Base-by-base conservation (phyloP, 2,113 vertebrate species). In the Dicentrarchus labrax region DNA sequence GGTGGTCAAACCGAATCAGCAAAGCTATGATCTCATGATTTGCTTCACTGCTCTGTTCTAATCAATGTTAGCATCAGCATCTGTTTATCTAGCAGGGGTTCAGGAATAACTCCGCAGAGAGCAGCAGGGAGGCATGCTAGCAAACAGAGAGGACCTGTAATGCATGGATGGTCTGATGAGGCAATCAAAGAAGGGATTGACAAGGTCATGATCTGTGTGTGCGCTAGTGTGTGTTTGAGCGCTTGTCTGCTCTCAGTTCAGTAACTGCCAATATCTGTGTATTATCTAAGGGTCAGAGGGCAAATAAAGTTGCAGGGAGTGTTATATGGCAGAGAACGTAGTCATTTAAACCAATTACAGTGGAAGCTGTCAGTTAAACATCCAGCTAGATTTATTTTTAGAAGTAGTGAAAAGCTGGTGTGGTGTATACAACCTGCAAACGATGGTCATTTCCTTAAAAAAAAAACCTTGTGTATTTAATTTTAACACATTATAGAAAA, bases 161-260 rank as follows among this genome's bases (percentile, higher is more conserved):
- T 0, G 77, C 73, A 62, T 6, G 36, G 70, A 51, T 15, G 72
- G 61, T 73, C 68, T 86, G 90, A 90, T 71, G 87, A 85, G 80
- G 69, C 85, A 79, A 79, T 91, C 78, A 85, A 41, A 82, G 88
- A 83, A 72, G 73, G 78, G 72, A 86, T 61, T 86, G 90, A 88
- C 84, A 83, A 79, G 91, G 88, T 83, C 54, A 11, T 43, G 75
- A 78, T 76, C 82, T 62, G n/a, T 77, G 43, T 57, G 72, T 10
- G 54, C 24, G 38, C 75, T 22, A 24, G 61, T 65, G 39, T 75
- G 38, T 73, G 41, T 75, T 6, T 51, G 70, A 62, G 72, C 53
- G 81, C 53, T 75, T 47, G 19, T 54, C 47, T 78, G 38, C 72
- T 80, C 43, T 74, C 76, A 43, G 38, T 64, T 80, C 80, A 74